Percentiles rank a stretch among this genome's conserved stretches.
Conservation (phyloP, 2,888 invertebrate species). For the Slavum lentiscoides region DNA sequence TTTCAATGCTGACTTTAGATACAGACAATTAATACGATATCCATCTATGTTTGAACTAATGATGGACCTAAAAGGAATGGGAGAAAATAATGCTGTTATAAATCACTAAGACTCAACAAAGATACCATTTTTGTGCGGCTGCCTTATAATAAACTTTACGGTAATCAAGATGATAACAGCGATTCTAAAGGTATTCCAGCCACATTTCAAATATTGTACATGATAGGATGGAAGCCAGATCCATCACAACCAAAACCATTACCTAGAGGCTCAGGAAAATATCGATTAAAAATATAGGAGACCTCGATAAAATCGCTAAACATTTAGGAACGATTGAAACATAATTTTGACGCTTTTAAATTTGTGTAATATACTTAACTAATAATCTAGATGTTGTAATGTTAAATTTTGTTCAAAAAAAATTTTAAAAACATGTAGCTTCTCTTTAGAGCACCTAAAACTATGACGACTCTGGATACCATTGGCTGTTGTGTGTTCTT, state of each 20-base stretch:
- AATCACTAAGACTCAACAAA: constrained; percentile 74
- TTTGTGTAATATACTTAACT: too few species aligned
- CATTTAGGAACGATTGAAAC: constrained; percentile 59
- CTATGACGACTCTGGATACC: constrained; percentile 85
- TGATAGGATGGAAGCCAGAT: constrained; percentile 98
- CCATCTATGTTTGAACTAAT: constrained; percentile 92
- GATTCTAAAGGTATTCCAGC: constrained; percentile 72
- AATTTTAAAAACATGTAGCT: too few species aligned
- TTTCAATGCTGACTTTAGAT: constrained; percentile 89
- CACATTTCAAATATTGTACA: constrained; percentile 82
- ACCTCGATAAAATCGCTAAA: constrained; percentile 70
- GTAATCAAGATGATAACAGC: constrained; percentile 65
- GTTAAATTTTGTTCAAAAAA: too few species aligned
- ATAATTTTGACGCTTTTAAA: neutral
- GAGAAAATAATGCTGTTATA: constrained; percentile 86
- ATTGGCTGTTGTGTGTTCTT: constrained; percentile 82
- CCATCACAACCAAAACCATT: constrained; percentile 81
- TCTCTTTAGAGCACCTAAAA: constrained; percentile 66
- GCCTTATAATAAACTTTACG: constrained; percentile 91
- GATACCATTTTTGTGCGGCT: constrained; percentile 86
- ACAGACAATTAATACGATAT: constrained; percentile 89
- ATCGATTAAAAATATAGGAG: constrained; percentile 81
- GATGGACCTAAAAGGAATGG: constrained; percentile 91
- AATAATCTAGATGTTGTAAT: too few species aligned
- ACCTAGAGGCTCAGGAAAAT: constrained; percentile 76